Evolutionary conservation across 1,140 invertebrate species (phyloP).

Genomic region (Tetragnatha versicolor): DNA sequence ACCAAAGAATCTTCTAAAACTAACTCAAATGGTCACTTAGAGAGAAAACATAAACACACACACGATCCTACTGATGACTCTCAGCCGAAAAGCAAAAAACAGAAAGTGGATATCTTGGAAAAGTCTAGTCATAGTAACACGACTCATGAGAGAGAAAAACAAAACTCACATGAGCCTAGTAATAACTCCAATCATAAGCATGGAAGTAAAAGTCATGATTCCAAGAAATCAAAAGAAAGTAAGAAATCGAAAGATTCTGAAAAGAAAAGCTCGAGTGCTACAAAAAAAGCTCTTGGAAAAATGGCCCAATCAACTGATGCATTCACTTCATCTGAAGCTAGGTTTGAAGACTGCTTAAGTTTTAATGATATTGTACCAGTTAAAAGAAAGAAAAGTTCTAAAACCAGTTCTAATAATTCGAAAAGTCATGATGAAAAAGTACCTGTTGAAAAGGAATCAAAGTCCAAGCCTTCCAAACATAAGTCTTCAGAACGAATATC

Average conservation of each 20-base stretch:
- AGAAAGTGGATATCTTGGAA: too few relatives aligned
- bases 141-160: too few relatives aligned
- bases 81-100: too few relatives aligned
- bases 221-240: background rate
- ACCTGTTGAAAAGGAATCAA: background rate
- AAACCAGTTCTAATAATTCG: conserved; percentile 5
- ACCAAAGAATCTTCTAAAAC: too few relatives aligned
- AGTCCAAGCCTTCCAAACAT: too few relatives aligned
- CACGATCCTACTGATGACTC: too few relatives aligned
- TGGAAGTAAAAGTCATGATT: background rate
- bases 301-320: conserved; percentile 8
- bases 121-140: too few relatives aligned
- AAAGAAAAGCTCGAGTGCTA: background rate
- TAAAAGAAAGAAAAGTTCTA: conserved; percentile 33
- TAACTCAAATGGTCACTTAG: too few relatives aligned
- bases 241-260: background rate
- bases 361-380: conserved; percentile 36
- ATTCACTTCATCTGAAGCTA: conserved; percentile 45
- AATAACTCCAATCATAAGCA: background rate
- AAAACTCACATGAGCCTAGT: background rate
- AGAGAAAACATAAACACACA: too few relatives aligned
- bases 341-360: conserved; percentile 47
- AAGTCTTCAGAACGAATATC: too few relatives aligned
- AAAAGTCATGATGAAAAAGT: background rate
- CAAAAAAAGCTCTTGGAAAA: conserved; percentile 8